These are phyloP conservation scores for Porites lobata DNA, from an alignment of 92 coral and sea anemone genomes.

Conservation along the genomic window DNA sequence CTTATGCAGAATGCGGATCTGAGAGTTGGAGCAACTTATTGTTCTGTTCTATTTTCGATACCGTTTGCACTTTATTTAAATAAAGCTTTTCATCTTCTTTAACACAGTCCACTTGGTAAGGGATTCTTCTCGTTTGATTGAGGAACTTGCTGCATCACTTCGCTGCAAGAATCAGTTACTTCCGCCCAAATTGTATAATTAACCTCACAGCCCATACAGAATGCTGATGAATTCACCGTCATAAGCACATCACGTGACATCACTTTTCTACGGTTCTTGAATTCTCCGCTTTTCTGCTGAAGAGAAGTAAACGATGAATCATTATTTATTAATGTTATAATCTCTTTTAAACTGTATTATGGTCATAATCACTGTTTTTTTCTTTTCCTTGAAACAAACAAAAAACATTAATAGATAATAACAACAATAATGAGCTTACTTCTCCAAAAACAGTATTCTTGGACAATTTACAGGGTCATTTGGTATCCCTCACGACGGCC, in stretches of 20 bases:
- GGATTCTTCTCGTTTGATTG: neutral
- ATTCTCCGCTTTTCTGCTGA: neutral
- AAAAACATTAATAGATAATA: too few species aligned
- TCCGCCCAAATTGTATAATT: neutral
- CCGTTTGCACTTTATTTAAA: neutral
- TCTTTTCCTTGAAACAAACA: too few species aligned
- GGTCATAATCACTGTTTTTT: too few species aligned
- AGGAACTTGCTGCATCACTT: neutral
- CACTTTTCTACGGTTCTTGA: neutral
- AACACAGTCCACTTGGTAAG: neutral
- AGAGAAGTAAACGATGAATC: neutral
- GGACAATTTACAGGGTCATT: neutral
- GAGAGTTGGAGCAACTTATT: neutral
- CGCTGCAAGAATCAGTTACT: neutral
- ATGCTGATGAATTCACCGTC: neutral
- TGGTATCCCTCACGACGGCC: neutral
- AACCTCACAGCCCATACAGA: neutral
- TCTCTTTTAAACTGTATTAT: too few species aligned
- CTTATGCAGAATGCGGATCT: slow-evolving; percentile 39
- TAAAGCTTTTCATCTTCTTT: neutral
- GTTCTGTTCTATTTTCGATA: slow-evolving; percentile 41
- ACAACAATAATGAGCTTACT: neutral
- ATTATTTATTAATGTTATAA: too few species aligned
- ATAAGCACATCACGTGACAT: neutral
- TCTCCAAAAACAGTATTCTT: neutral